These are phyloP conservation scores for Leptinotarsa defecta DNA, from an alignment of 1,140 invertebrate species.

Conservation along the genomic window DNA sequence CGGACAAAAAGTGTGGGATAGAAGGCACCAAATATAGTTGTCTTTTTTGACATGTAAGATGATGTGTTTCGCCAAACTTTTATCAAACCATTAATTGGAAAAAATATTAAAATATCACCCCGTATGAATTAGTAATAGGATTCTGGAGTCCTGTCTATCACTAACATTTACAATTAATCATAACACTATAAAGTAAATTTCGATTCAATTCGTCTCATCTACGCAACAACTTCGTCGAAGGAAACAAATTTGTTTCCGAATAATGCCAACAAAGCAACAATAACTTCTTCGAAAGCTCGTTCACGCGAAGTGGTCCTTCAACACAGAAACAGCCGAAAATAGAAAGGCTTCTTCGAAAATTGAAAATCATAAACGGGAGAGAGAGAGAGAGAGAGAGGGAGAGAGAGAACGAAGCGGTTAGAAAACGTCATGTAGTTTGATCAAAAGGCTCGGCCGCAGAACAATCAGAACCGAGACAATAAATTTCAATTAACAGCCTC, in stretches of 20 bases:
- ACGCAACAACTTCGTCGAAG: background rate
- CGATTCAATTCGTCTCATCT: background rate
- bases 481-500: conserved; percentile 53
- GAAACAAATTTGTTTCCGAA: background rate
- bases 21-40: too few species aligned
- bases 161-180: too few species aligned
- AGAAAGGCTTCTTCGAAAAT: conserved; percentile 27
- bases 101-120: too few species aligned
- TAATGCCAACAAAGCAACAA: background rate
- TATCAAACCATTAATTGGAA: too few species aligned
- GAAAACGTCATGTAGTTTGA: conserved; percentile 43
- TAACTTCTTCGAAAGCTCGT: background rate
- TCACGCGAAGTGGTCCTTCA: background rate
- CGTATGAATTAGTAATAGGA: too few species aligned
- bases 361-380: conserved; percentile 43
- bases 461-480: conserved; percentile 53
- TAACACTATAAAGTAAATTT: too few species aligned
- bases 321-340: background rate
- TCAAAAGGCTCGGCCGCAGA: conserved; percentile 46
- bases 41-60: too few species aligned
- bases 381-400: conserved; percentile 31
- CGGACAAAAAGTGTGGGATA: too few species aligned
- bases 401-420: conserved; percentile 35
- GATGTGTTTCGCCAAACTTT: too few species aligned
- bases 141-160: too few species aligned